Conservation (phyloP, 2,797 vertebrate species). For the Neosalanx taihuensis region DNA sequence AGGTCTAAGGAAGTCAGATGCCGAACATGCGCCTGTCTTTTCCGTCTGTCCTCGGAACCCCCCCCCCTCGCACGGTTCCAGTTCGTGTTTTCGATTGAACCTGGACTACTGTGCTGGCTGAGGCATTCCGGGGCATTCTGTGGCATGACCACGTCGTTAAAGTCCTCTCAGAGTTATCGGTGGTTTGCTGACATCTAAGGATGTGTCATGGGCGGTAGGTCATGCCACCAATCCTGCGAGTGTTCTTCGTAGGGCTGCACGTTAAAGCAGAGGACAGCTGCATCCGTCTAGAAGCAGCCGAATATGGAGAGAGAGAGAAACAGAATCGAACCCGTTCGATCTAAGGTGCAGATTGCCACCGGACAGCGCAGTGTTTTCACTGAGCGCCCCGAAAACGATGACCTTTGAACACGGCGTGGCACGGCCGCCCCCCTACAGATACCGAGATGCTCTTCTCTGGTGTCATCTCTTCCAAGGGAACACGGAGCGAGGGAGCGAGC, state of each 20-base stretch:
- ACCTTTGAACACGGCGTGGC: slow-evolving; percentile 25
- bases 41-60: neutral
- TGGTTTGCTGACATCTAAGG: slow-evolving; percentile 68
- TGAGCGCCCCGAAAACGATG: slow-evolving; percentile 26
- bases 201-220: slow-evolving; percentile 60
- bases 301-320: neutral
- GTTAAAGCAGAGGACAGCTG: slow-evolving; percentile 60
- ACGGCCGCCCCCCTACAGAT: slow-evolving; percentile 26
- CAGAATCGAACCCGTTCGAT: slow-evolving; percentile 8
- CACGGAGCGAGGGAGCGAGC: slow-evolving; percentile 17
- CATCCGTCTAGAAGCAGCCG: slow-evolving; percentile 38
- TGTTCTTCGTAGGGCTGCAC: slow-evolving; percentile 56
- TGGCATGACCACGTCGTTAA: slow-evolving; percentile 61
- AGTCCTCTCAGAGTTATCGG: slow-evolving; percentile 66
- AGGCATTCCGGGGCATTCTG: slow-evolving; percentile 27
- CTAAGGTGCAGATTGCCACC: neutral
- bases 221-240: slow-evolving; percentile 57
- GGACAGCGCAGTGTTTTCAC: neutral
- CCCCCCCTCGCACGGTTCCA: slow-evolving; percentile 42
- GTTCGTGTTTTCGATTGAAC: slow-evolving; percentile 48
- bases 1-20: slow-evolving; percentile 63
- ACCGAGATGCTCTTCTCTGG: slow-evolving; percentile 26
- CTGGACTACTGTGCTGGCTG: slow-evolving; percentile 20
- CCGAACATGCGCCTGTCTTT: slow-evolving; percentile 33
- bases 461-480: slow-evolving; percentile 48